Base-by-base conservation (phyloP, 2,113 vertebrate genomes). In the Pelobates fuscus region DNA sequence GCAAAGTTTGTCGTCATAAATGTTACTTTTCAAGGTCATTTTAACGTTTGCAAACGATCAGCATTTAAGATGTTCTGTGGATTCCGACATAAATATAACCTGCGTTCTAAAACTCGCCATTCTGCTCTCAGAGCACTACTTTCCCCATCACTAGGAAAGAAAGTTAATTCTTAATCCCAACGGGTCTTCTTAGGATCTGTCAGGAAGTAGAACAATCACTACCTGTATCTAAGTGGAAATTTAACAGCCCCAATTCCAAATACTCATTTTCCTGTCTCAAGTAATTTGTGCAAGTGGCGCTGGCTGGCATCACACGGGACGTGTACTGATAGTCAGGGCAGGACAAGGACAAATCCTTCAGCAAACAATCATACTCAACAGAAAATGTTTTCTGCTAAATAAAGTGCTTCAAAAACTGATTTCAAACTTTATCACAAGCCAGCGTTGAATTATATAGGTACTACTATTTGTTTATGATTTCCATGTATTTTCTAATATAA, bases 181-280 rank as follows among this genome's bases (percentile, higher is more conserved):
- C 37, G 43, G 25, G 32, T 2, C 43, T 59, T 2, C 79, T 78
- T 70, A 76, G 77, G 79, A 82, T 43, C 8, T 63, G n/a, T 23
- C 73, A 76, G 61, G 43, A 70, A 63, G 27, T 0, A 5, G 52
- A 81, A 76, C 54, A 67, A 1, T 79, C 63, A 64, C 24, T 43
- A 72, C 30, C 52, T 14, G 67, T 55, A 74, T 77, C 81, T 78
- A 73, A 69, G 49, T 49, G 75, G 70, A 72, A 29, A 75, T 77
- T 78, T 77, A 81, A 73, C 71, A 75, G 27, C 29, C 62, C 61
- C 32, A 27, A 23, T 52, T 58, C 14, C 62, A 66, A 61, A 71
- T 49, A 17, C 49, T 7, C 24, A 6, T 81, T 82, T 75, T 80
- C 46, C 46, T 80, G 63, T 64, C 25, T 78, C 77, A 79, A 81